Conservation (phyloP, 2,888 invertebrate species). For the Rosalia funebris region DNA sequence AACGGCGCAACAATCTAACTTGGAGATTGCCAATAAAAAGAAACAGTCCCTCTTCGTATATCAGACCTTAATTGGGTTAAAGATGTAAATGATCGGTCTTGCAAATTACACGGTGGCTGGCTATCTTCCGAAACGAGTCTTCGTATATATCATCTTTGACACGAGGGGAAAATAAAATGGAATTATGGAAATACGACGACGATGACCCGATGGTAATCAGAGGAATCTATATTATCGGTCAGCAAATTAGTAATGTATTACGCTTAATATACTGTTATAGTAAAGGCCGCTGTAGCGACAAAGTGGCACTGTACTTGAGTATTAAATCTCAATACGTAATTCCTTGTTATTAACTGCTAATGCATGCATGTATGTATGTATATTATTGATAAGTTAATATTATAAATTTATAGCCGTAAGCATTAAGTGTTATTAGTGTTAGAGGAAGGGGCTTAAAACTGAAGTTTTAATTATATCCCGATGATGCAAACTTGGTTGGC, state of each 20-base stretch:
- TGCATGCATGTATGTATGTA: no score
- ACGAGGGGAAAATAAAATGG: conserved; percentile 36
- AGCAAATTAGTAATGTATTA: conserved; percentile 26
- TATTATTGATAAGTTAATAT: no score
- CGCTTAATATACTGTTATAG: conserved; percentile 29
- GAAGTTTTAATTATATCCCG: no score
- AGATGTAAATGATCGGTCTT: conserved; percentile 48
- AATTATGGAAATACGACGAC: conserved; percentile 42
- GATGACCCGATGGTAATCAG: conserved; percentile 29
- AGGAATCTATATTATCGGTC: conserved; percentile 25
- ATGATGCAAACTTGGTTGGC: no score
- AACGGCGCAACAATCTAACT: conserved; percentile 43
- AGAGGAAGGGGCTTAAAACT: no score
- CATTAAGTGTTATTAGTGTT: no score
- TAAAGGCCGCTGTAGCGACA: conserved; percentile 12
- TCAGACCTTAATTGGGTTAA: conserved; percentile 50
- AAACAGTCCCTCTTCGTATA: conserved; percentile 22
- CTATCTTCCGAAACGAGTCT: conserved; percentile 39
- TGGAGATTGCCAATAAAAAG: conserved; percentile 33
- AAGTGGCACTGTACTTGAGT: conserved; percentile 20
- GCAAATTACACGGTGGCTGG: conserved; percentile 50
- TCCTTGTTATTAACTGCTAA: no score
- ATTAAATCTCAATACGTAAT: no score
- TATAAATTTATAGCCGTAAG: no score
- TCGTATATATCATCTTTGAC: conserved; percentile 45